A percentile compares a stretch with the other conserved stretches of the same genome.
Evolutionary conservation across 1,140 invertebrate species (phyloP).

Genomic region (Belonocnema kinseyi): DNA sequence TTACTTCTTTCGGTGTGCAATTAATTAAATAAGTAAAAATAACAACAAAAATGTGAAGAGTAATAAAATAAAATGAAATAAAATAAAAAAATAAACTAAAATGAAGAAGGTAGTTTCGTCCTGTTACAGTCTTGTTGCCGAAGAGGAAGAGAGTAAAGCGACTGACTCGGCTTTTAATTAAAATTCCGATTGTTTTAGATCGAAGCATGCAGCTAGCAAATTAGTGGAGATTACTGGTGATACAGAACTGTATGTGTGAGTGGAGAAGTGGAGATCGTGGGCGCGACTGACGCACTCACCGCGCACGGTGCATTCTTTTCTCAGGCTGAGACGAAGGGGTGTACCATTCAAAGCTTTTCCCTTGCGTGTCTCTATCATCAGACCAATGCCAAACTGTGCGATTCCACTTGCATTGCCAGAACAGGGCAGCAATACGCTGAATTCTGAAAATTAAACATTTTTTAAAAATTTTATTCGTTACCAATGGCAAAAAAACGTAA

Average conservation of each 20-base stretch:
- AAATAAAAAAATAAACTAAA: neutral
- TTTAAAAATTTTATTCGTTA: slow-evolving; percentile 32
- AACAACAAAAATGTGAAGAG: neutral
- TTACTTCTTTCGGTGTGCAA: slow-evolving; percentile 32
- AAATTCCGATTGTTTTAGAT: slow-evolving; percentile 42
- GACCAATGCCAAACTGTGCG: slow-evolving; percentile 90
- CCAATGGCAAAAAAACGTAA: too few relatives aligned
- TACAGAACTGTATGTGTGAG: slow-evolving; percentile 73
- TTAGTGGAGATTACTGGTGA: slow-evolving; percentile 67
- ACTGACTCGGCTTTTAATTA: slow-evolving; percentile 16
- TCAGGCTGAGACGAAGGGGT: slow-evolving; percentile 90
- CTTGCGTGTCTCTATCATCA: slow-evolving; percentile 88
- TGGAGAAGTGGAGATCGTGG: slow-evolving; percentile 70
- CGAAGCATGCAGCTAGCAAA: slow-evolving; percentile 53
- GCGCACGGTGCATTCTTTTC: slow-evolving; percentile 95
- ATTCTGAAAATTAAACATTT: slow-evolving; percentile 79
- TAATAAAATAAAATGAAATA: neutral
- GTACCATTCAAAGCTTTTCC: slow-evolving; percentile 89
- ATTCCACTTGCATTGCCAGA: slow-evolving; percentile 92
- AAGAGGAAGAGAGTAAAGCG: slow-evolving; percentile 16
- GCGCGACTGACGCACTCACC: slow-evolving; percentile 81
- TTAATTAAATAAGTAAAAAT: slow-evolving; percentile 34
- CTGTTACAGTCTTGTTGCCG: neutral
- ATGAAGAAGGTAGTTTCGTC: slow-evolving; percentile 1
- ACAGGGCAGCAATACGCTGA: slow-evolving; percentile 93